These are phyloP conservation scores for Barnardius zonarius DNA, from an alignment of 2,113 vertebrate species.

Conservation along the genomic window DNA sequence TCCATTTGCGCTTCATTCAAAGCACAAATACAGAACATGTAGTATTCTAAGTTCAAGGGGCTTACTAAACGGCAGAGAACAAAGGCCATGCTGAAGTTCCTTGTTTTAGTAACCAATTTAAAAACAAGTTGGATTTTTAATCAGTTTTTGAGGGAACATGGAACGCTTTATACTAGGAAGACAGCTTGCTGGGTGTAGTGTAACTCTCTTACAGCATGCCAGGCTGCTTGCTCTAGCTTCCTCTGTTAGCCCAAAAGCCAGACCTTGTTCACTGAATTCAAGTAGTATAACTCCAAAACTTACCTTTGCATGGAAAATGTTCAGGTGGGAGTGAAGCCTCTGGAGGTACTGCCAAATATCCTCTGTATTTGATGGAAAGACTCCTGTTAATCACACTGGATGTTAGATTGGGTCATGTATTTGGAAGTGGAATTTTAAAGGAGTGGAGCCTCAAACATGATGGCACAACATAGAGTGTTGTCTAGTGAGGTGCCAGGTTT, in stretches of 20 bases:
- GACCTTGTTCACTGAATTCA: neutral
- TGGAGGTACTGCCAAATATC: neutral
- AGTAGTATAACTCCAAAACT: neutral
- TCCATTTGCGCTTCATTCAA: neutral
- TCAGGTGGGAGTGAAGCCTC: neutral
- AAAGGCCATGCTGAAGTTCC: neutral
- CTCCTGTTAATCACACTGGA: neutral
- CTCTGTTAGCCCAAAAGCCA: neutral
- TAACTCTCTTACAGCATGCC: neutral
- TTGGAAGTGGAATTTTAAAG: neutral
- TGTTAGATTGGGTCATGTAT: neutral
- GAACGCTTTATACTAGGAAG: neutral
- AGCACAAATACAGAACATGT: neutral
- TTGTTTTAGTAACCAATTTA: neutral
- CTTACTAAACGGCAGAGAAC: neutral
- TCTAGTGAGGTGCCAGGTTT: neutral
- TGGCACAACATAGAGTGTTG: neutral
- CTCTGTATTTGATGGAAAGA: neutral
- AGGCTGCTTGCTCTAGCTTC: neutral
- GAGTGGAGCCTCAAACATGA: fast-evolving
- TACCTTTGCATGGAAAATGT: neutral
- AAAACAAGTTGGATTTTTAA: neutral
- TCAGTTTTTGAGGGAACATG: neutral
- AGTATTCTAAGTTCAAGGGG: neutral
- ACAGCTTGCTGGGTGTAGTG: neutral